Evolutionary conservation across 2,113 vertebrate species (phyloP).

Genomic region (Tichodroma muraria): DNA sequence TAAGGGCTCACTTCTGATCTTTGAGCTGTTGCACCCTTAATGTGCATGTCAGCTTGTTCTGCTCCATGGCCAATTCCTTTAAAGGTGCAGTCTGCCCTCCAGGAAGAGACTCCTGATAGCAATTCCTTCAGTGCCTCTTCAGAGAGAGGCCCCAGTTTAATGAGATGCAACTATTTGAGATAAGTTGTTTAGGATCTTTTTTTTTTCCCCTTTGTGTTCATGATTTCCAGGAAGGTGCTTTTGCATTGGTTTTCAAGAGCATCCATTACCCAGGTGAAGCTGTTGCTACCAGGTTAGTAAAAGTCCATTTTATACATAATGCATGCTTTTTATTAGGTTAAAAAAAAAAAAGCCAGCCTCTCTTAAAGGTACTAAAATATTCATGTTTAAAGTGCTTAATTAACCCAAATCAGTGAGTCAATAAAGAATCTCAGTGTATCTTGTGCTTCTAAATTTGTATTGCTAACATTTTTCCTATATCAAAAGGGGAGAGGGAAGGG

Average conservation of each 20-base stretch:
- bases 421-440: neutral
- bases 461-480: neutral
- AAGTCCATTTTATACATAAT: neutral
- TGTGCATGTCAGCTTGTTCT: neutral
- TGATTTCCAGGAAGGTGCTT: conserved; percentile 86
- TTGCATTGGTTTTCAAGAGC: conserved; percentile 94
- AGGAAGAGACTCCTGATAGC: conserved; percentile 20
- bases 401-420: neutral
- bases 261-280: conserved; percentile 89
- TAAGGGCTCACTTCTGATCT: neutral
- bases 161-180: neutral
- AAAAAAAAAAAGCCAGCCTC: neutral
- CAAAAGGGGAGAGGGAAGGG: neutral
- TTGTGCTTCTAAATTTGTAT: neutral
- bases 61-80: neutral
- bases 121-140: neutral
- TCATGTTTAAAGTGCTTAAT: neutral
- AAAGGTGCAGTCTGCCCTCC: conserved; percentile 9
- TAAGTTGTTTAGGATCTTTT: neutral
- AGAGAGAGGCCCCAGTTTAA: conserved; percentile 13
- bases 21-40: neutral
- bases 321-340: neutral
- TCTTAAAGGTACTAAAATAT: neutral
- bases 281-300: conserved; percentile 86
- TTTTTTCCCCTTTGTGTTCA: neutral